Percentiles rank a stretch among this genome's conserved stretches.
These are phyloP conservation scores for Anthoptus insignis DNA, from an alignment of 2,888 invertebrate genomes.

Conservation along the genomic window DNA sequence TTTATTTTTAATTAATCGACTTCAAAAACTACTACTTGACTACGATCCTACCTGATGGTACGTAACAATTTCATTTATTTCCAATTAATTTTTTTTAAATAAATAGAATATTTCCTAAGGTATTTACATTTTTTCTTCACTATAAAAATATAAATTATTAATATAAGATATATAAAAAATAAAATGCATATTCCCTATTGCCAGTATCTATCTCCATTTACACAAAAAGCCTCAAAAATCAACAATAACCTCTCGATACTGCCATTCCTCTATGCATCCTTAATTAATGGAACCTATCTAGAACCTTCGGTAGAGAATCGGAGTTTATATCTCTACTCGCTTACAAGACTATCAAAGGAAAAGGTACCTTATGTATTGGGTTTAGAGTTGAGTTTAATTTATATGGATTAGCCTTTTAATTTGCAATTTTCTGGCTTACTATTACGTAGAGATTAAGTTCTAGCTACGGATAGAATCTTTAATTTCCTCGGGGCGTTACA, in stretches of 20 bases:
- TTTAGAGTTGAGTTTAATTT: constrained; percentile 49
- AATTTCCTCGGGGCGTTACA: constrained; percentile 81
- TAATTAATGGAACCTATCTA: constrained; percentile 80
- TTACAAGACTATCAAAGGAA: constrained; percentile 41
- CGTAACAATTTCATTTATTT: too few species aligned
- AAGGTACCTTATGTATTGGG: constrained; percentile 43
- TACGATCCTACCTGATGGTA: too few species aligned
- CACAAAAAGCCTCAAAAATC: constrained; percentile 2
- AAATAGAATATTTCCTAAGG: too few species aligned
- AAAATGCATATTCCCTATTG: too few species aligned
- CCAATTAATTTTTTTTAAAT: too few species aligned
- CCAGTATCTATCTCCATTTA: not conserved
- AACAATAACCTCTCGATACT: constrained; percentile 58
- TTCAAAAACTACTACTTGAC: too few species aligned
- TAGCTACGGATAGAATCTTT: constrained; percentile 82
- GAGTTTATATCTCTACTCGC: constrained; percentile 72
- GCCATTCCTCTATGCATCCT: constrained; percentile 65
- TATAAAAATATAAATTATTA: too few species aligned
- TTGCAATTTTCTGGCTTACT: constrained; percentile 83
- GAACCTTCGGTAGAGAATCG: constrained; percentile 68
- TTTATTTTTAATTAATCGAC: too few species aligned
- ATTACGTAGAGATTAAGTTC: constrained; percentile 79
- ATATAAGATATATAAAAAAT: too few species aligned
- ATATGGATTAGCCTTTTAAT: constrained; percentile 65
- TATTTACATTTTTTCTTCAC: too few species aligned